Conservation (phyloP, 2,113 vertebrate genomes). For the Amphiprion percula region DNA sequence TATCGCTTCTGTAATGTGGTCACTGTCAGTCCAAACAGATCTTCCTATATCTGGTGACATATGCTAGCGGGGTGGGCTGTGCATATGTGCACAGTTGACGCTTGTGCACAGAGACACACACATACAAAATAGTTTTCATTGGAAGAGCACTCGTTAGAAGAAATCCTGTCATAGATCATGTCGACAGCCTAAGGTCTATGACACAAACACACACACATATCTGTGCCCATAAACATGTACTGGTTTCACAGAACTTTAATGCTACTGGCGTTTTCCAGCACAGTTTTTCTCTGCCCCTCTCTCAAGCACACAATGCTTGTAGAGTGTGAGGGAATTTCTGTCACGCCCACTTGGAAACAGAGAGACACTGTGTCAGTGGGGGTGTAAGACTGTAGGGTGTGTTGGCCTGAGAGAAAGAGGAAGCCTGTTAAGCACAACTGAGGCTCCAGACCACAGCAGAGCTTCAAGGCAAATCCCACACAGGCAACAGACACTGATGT, state of each 20-base stretch:
- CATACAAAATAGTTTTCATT: conserved; percentile 31
- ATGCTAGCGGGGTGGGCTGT: neutral
- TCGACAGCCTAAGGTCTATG: neutral
- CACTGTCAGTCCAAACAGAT: neutral
- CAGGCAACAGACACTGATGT: conserved; percentile 5
- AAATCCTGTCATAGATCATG: conserved; percentile 32
- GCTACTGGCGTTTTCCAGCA: neutral
- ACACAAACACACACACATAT: conserved; percentile 6
- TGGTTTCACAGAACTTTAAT: neutral
- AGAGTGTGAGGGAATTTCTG: neutral
- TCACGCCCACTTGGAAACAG: neutral
- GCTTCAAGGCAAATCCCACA: conserved; percentile 3
- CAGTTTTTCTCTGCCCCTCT: neutral
- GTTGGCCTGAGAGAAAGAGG: conserved; percentile 27
- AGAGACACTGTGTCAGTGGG: neutral
- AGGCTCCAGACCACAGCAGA: conserved; percentile 24
- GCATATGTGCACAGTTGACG: neutral
- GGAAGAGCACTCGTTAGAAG: conserved; percentile 18
- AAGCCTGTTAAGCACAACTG: conserved; percentile 45
- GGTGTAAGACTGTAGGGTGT: neutral
- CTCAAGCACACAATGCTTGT: conserved; percentile 11
- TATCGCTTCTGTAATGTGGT: neutral
- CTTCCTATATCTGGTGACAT: conserved; percentile 3
- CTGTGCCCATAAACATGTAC: conserved; percentile 13
- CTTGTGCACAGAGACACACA: neutral